phyloP scores from a whole-genome alignment of 2,888 invertebrate genomes.

The Argynnis bischoffii region DNA sequence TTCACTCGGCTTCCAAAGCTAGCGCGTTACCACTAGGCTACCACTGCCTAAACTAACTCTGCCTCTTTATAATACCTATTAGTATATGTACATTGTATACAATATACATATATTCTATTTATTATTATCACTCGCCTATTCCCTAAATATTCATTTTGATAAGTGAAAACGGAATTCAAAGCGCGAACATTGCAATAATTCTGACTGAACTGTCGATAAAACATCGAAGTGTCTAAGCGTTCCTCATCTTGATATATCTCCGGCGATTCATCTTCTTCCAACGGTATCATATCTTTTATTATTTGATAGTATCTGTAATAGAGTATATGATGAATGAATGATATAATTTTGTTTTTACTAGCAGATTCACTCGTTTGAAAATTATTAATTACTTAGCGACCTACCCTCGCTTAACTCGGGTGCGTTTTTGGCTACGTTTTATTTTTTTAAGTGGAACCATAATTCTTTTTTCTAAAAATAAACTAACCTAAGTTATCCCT shows the following conservation, averaged over 20 bases:
- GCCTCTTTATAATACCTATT: too few relatives aligned
- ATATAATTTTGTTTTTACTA: not conserved
- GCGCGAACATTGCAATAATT: slow-evolving; percentile 86
- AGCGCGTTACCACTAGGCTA: too few relatives aligned
- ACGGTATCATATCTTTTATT: slow-evolving; percentile 52
- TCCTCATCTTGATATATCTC: slow-evolving; percentile 71
- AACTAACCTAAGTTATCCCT: too few relatives aligned
- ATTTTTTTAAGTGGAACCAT: too few relatives aligned
- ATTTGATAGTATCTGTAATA: slow-evolving; percentile 64
- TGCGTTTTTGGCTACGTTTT: too few relatives aligned
- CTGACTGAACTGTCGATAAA: slow-evolving; percentile 74
- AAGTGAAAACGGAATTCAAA: slow-evolving; percentile 89
- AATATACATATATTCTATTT: too few relatives aligned
- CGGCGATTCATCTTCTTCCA: slow-evolving; percentile 58
- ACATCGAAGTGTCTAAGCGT: slow-evolving; percentile 64
- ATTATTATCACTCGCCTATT: slow-evolving; percentile 79
- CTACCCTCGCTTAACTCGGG: not conserved
- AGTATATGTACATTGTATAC: too few relatives aligned
- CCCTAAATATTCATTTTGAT: slow-evolving; percentile 91
- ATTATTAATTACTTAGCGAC: not conserved
- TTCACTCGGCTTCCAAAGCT: too few relatives aligned
- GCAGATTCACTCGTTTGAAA: not conserved
- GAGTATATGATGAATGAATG: slow-evolving; percentile 1
- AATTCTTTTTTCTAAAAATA: too few relatives aligned
- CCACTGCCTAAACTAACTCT: too few relatives aligned